Percentiles rank a stretch among this genome's conserved stretches.
Conservation (phyloP, 2,113 vertebrate genomes). For the Copsychus sechellarum region DNA sequence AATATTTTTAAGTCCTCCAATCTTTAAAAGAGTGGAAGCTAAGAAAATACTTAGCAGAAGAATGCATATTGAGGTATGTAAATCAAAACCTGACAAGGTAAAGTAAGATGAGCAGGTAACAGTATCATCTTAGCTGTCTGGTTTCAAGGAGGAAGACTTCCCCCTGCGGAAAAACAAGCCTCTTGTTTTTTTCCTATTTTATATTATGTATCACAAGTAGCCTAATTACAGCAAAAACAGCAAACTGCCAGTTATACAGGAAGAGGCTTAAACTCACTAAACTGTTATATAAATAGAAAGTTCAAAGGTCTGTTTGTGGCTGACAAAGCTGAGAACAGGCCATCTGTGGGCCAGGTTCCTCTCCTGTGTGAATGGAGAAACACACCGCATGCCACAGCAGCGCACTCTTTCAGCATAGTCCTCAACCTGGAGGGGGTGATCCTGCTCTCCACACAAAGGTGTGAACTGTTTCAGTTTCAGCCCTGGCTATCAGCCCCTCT, state of each 20-base stretch:
- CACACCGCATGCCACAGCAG: not conserved
- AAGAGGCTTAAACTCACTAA: slow-evolving; percentile 79
- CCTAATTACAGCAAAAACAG: slow-evolving; percentile 74
- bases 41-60: not conserved
- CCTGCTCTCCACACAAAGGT: slow-evolving; percentile 65
- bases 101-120: not conserved
- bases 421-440: slow-evolving; percentile 40
- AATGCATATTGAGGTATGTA: not conserved
- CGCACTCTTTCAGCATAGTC: not conserved
- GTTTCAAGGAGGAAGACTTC: not conserved
- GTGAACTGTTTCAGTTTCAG: slow-evolving; percentile 64
- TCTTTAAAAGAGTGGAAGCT: not conserved
- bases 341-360: slow-evolving; percentile 75
- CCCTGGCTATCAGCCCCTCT: not conserved
- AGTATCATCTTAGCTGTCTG: not conserved
- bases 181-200: slow-evolving; percentile 42
- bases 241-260: slow-evolving; percentile 76
- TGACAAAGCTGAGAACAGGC: slow-evolving; percentile 69
- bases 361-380: not conserved
- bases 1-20: not conserved
- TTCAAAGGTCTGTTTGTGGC: slow-evolving; percentile 78
- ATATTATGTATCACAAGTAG: slow-evolving; percentile 69
- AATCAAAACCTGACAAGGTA: not conserved
- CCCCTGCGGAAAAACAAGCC: not conserved
- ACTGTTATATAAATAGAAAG: slow-evolving; percentile 83